Evolutionary conservation across 2,797 vertebrate species (phyloP).

Genomic region (Selene dorsalis): DNA sequence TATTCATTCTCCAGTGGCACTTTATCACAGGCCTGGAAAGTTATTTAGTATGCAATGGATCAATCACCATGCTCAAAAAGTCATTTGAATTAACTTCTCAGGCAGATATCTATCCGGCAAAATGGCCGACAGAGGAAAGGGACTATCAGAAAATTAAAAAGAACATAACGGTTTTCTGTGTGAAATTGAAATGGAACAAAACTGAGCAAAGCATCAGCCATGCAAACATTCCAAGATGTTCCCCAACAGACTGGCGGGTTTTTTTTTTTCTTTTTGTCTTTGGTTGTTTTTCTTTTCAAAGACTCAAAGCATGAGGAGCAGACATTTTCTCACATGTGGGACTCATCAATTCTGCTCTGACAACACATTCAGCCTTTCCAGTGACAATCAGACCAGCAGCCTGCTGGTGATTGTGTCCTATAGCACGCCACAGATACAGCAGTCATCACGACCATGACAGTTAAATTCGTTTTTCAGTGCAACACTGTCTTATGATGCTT

Average conservation of each 20-base stretch:
- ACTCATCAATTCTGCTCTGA: conserved; percentile 42
- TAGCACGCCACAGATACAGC: conserved; percentile 39
- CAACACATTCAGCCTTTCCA: conserved; percentile 33
- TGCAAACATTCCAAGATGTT: conserved; percentile 69
- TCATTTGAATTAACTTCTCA: conserved; percentile 82
- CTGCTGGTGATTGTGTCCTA: conserved; percentile 37
- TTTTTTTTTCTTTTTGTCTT: conserved; percentile 42
- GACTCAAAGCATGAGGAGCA: conserved; percentile 52
- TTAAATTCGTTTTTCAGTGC: conserved; percentile 67
- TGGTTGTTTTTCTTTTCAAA: conserved; percentile 50
- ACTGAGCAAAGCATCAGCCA: conserved; percentile 43
- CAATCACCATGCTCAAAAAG: conserved; percentile 77
- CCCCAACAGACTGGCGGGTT: conserved; percentile 60
- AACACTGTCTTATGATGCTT: conserved; percentile 66
- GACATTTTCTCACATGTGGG: conserved; percentile 21
- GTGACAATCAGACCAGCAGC: conserved; percentile 36
- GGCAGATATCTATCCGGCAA: conserved; percentile 76
- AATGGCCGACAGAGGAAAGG: conserved; percentile 70
- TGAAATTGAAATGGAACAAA: conserved; percentile 74
- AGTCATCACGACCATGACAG: conserved; percentile 60
- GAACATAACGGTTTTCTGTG: conserved; percentile 61
- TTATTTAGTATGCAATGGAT: conserved; percentile 81
- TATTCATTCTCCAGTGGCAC: conserved; percentile 63
- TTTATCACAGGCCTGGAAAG: conserved; percentile 66
- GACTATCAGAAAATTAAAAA: conserved; percentile 81